phyloP scores from a whole-genome alignment of 1,140 invertebrate species.

The Drosophila setifemur region DNA sequence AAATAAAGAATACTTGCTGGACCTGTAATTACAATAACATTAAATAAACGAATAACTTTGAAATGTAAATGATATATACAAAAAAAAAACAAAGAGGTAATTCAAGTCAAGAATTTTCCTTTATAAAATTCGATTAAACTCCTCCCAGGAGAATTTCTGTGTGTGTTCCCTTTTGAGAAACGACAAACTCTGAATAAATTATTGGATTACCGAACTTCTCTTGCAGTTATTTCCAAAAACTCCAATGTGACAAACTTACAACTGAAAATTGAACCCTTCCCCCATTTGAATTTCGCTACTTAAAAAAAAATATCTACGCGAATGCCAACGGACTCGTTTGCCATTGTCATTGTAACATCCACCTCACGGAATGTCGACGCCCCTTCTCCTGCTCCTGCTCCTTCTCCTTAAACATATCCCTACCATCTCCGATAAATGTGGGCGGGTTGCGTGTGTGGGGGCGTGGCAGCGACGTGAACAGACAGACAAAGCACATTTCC shows the following conservation, averaged over 20 bases:
- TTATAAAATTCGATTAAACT: too few species aligned
- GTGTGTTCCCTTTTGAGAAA: neutral
- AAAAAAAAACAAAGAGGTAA: too few species aligned
- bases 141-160: too few species aligned
- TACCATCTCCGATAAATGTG: conserved; percentile 12
- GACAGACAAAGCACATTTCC: conserved; percentile 62
- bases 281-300: conserved; percentile 9
- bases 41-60: too few species aligned
- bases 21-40: too few species aligned
- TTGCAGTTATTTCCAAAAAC: neutral
- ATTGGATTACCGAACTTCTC: conserved; percentile 5
- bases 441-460: neutral
- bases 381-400: neutral
- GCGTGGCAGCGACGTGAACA: neutral
- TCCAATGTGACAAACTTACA: conserved; percentile 25
- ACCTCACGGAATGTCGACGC: too few species aligned
- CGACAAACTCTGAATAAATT: neutral
- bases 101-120: too few species aligned
- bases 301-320: conserved; percentile 16
- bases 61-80: too few species aligned
- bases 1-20: too few species aligned
- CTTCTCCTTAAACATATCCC: neutral
- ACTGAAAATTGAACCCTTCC: neutral
- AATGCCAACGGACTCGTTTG: conserved; percentile 37
- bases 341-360: conserved; percentile 43